Base-by-base conservation (phyloP, 2,797 vertebrate species). In the Gadopsis bispinosus region DNA sequence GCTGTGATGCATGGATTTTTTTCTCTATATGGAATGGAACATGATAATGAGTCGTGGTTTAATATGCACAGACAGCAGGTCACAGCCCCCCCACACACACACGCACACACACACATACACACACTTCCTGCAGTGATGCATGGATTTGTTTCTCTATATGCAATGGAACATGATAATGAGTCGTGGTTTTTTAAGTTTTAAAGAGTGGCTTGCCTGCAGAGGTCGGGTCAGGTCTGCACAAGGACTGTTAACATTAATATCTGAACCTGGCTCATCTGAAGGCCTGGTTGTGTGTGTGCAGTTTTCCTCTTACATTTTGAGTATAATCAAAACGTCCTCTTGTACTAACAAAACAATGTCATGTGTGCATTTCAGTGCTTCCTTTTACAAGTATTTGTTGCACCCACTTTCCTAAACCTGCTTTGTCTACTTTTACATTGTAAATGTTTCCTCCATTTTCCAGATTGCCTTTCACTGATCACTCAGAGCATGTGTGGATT, bases 41-140 rank as follows among this genome's bases (percentile, higher is more conserved):
- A 48, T 56, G 29, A 56, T 51, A 65, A 78, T 68, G n/a, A 78
- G 64, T 70, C 35, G 19, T 83, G 16, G 69, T 69, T 69, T 62
- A 73, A 72, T 64, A 56, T 77, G 50, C 51, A 1, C 45, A 60
- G 41, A 83, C 43, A 81, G 58, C 20, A 67, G 60, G 64, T 56
- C 51, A 10, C 33, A 75, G 37, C n/a, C n/a, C n/a, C n/a, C n/a
- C n/a, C n/a, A n/a, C n/a, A n/a, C n/a, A n/a, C n/a, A n/a, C n/a
- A 63, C 7, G 55, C 41, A 35, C 33, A 56, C 7, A 51, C 31
- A 56, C 26, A 55, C 31, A 69, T 20, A 74, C 70, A 60, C 54
- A 53, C 19, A 60, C 54, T 16, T 51, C 22, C 54, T 51, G 31
- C 54, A 72, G 58, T 54, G 59, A 68, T 48, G 35, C 51, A 54